These are phyloP conservation scores for Amorpha juglandis DNA, from an alignment of 2,888 invertebrate genomes.

Conservation along the genomic window DNA sequence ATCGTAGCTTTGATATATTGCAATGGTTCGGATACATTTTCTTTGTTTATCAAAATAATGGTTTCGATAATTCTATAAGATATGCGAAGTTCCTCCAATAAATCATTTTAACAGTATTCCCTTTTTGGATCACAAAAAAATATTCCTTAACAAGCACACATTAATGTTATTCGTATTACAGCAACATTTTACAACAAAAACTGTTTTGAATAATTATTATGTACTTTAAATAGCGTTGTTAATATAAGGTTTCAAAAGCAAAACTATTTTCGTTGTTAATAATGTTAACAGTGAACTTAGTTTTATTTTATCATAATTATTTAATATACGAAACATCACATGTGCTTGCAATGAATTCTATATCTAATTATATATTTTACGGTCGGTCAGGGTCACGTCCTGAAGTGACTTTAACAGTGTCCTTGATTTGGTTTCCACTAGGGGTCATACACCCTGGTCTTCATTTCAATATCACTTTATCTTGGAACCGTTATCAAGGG, in stretches of 20 bases:
- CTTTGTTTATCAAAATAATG: background rate
- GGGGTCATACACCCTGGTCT: slow-evolving; percentile 86
- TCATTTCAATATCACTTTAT: slow-evolving; percentile 49
- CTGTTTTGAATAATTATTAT: too few species aligned
- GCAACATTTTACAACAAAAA: too few species aligned
- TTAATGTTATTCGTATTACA: background rate
- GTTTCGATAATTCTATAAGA: background rate
- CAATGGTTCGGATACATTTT: background rate
- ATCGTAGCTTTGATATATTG: background rate
- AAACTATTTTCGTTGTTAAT: too few species aligned
- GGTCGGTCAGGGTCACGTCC: slow-evolving; percentile 84
- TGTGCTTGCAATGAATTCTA: slow-evolving; percentile 20
- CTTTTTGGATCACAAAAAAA: background rate
- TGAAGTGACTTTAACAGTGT: slow-evolving; percentile 86
- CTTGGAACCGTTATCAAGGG: slow-evolving; percentile 69
- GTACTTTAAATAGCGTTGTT: too few species aligned
- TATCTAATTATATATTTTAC: slow-evolving; percentile 34
- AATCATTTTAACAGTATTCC: background rate
- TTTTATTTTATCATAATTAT: background rate
- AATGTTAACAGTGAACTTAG: background rate
- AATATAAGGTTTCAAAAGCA: background rate
- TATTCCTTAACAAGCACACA: slow-evolving; percentile 7
- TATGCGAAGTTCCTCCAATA: background rate
- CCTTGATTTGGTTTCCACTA: slow-evolving; percentile 92
- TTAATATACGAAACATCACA: background rate